Percentiles rank a stretch among this genome's conserved stretches.
Conservation (phyloP, 2,113 vertebrate species). For the Pseudorhombus dupliciocellatus region DNA sequence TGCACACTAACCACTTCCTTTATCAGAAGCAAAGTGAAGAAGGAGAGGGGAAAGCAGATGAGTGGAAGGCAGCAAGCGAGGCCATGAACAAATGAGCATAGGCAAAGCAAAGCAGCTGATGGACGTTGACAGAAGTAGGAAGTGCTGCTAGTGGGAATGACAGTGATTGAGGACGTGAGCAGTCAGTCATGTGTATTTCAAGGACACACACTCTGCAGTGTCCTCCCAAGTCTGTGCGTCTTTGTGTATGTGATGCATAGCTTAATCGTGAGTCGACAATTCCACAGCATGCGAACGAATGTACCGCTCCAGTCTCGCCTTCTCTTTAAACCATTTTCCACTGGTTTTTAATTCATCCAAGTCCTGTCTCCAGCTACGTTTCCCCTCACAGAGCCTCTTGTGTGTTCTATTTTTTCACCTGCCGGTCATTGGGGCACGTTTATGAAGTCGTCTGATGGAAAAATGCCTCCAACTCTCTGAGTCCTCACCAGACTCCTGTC, state of each 20-base stretch:
- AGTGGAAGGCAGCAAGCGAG: background rate
- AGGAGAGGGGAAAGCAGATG: constrained; percentile 20
- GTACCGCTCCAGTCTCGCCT: constrained; percentile 28
- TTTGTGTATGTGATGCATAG: constrained; percentile 34
- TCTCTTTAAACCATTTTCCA: constrained; percentile 50
- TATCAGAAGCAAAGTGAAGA: constrained; percentile 53
- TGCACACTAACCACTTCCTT: constrained; percentile 81
- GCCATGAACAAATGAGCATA: constrained; percentile 2
- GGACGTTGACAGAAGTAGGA: constrained; percentile 14
- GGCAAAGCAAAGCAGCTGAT: constrained; percentile 22
- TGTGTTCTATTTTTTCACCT: constrained; percentile 76
- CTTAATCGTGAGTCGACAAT: constrained; percentile 34
- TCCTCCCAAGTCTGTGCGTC: background rate
- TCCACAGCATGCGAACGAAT: constrained; percentile 34
- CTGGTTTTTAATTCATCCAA: constrained; percentile 40
- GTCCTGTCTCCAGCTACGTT: constrained; percentile 23
- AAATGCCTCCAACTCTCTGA: constrained; percentile 9
- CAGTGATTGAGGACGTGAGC: constrained; percentile 2
- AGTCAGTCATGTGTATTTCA: background rate
- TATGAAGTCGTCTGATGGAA: constrained; percentile 39
- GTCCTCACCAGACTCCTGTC: constrained; percentile 35
- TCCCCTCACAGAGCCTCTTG: constrained; percentile 35
- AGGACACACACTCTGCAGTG: background rate
- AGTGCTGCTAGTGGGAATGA: background rate
- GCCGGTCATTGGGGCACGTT: constrained; percentile 61